Conservation (phyloP, 2,888 invertebrate genomes). For the Psylliodes chrysocephalus region DNA sequence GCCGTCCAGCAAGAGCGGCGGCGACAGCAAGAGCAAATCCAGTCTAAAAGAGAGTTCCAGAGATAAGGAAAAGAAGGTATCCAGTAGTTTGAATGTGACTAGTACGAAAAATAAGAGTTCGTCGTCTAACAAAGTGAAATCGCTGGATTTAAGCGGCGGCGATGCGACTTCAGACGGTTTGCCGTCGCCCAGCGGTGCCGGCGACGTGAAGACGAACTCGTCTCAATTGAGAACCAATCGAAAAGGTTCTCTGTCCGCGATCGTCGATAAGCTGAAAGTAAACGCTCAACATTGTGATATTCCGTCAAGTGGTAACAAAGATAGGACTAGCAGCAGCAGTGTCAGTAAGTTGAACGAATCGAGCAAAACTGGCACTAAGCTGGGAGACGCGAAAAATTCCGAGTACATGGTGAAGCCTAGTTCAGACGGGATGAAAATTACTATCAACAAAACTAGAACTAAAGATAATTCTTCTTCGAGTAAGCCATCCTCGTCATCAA, state of each 20-base stretch:
- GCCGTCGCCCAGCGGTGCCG: constrained; percentile 67
- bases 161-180: constrained; percentile 57
- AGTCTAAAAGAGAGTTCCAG: constrained; percentile 59
- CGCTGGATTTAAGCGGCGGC: constrained; percentile 68
- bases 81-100: constrained; percentile 46
- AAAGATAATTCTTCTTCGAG: constrained; percentile 66
- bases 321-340: constrained; percentile 55
- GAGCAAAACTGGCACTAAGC: constrained; percentile 59
- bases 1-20: constrained; percentile 73
- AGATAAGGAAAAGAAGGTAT: constrained; percentile 55
- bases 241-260: constrained; percentile 82
- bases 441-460: constrained; percentile 87
- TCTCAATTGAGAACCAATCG: constrained; percentile 74
- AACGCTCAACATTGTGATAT: constrained; percentile 78
- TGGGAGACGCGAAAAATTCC: constrained; percentile 72
- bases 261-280: constrained; percentile 83
- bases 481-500: constrained; percentile 26
- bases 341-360: constrained; percentile 56
- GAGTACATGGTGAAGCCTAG: constrained; percentile 92
- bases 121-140: constrained; percentile 73
- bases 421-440: constrained; percentile 89
- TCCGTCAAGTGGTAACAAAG: constrained; percentile 65
- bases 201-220: constrained; percentile 70
- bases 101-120: constrained; percentile 66
- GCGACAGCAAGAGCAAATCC: constrained; percentile 66